Evolutionary conservation across 2,888 invertebrate species (phyloP), one percentile per base, ranked within the genome.

Genomic region (Hirtodrosophila duncani): DNA sequence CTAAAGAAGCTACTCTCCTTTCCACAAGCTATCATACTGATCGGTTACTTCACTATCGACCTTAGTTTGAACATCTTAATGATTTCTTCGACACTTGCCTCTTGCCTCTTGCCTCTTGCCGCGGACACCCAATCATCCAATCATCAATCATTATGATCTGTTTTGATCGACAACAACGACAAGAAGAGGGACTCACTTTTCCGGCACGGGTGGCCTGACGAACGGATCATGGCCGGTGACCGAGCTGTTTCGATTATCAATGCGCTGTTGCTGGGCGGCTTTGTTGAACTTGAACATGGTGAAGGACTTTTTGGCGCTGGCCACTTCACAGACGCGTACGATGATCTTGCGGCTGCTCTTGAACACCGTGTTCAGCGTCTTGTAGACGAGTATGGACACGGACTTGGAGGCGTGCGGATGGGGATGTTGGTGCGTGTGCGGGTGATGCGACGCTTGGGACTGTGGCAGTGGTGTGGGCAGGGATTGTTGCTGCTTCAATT

Each of bases 151-250:
- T n/a, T n/a, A n/a, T n/a, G n/a, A n/a, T n/a, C n/a, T n/a, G n/a
- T n/a, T n/a, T n/a, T n/a, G n/a, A n/a, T n/a, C n/a, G n/a, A n/a
- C n/a, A n/a, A n/a, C n/a, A n/a, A n/a, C n/a, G n/a, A n/a, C n/a
- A n/a, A n/a, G n/a, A n/a, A n/a, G n/a, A n/a, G n/a, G n/a, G 82
- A 85, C 87, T 82, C 88, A 87, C 72, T 88, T 87, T 66, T 86
- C 85, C 45, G 85, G 82, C 14, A 83, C 82, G 1, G 92, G 87
- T 49, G 92, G 91, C 81, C 92, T 92, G 74, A 92, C 94, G 83
- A 94, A 94, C 68, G 93, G 88, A 78, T 94, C 94, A 75, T 94
- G 94, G 0, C 94, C 94, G 4, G 93, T 94, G 1, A 92, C 91
- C 86, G 93, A 90, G 60, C 89, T 91, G 74, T 92, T 91, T 75